Percentiles rank a stretch among this genome's conserved stretches.
phyloP scores from a whole-genome alignment of 2,888 invertebrate species.

The Lumbricus terrestris region DNA sequence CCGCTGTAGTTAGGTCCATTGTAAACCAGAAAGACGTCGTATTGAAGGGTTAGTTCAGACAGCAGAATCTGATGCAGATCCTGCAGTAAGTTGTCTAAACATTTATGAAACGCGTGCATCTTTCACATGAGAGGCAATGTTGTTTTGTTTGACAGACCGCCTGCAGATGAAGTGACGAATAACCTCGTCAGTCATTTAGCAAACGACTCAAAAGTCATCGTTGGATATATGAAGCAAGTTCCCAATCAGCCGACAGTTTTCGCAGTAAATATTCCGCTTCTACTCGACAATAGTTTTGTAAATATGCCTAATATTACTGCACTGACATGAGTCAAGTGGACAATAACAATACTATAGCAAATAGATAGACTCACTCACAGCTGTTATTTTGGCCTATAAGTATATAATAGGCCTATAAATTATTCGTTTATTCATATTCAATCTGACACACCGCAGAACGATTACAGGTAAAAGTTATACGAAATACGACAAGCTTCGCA shows the following conservation, averaged over 20 bases:
- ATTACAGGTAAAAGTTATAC: too few species aligned
- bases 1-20: too few species aligned
- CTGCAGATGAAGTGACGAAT: background rate
- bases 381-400: too few species aligned
- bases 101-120: background rate
- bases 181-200: slow-evolving; percentile 12
- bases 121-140: background rate
- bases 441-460: too few species aligned
- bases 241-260: slow-evolving; percentile 33
- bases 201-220: slow-evolving; percentile 16
- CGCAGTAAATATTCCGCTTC: slow-evolving; percentile 3
- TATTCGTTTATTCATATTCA: too few species aligned
- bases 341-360: too few species aligned
- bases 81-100: background rate
- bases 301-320: too few species aligned
- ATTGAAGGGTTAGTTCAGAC: background rate
- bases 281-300: background rate
- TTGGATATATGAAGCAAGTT: slow-evolving; percentile 23
- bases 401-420: too few species aligned
- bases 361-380: too few species aligned
- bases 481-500: too few species aligned
- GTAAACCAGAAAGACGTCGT: background rate
- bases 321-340: too few species aligned
- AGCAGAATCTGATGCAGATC: too few species aligned
- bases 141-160: background rate